These are phyloP conservation scores for Aldrovandia affinis DNA, from an alignment of 2,797 vertebrate species.

Conservation along the genomic window DNA sequence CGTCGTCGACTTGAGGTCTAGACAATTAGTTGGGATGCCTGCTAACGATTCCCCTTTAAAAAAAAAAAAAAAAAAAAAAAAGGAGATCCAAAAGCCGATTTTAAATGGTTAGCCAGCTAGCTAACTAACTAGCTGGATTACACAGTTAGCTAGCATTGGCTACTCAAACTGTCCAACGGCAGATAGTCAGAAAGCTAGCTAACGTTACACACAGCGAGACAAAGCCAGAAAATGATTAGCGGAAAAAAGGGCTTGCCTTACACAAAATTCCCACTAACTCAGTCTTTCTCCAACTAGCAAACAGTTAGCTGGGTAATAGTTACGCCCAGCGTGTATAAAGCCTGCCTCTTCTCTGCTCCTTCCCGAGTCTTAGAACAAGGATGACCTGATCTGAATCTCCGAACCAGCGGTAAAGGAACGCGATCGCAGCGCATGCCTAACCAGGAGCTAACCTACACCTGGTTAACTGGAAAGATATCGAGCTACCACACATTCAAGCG, in stretches of 20 bases:
- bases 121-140: constrained; percentile 7
- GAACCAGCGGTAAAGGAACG: background rate
- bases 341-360: constrained; percentile 28
- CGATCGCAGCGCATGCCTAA: background rate
- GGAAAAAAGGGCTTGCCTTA: background rate
- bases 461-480: background rate
- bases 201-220: background rate
- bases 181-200: background rate
- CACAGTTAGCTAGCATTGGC: background rate
- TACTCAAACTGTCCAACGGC: background rate
- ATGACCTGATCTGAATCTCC: background rate
- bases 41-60: background rate
- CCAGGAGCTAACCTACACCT: background rate
- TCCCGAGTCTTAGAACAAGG: constrained; percentile 24
- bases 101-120: background rate
- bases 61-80: too few relatives aligned
- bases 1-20: background rate
- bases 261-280: background rate
- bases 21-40: background rate
- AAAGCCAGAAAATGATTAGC: background rate
- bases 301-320: constrained; percentile 46
- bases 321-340: constrained; percentile 66
- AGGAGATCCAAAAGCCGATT: background rate
- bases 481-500: background rate
- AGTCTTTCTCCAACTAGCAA: background rate